phyloP scores from a whole-genome alignment of 2,113 vertebrate species.

The Dicerorhinus sumatrensis region DNA sequence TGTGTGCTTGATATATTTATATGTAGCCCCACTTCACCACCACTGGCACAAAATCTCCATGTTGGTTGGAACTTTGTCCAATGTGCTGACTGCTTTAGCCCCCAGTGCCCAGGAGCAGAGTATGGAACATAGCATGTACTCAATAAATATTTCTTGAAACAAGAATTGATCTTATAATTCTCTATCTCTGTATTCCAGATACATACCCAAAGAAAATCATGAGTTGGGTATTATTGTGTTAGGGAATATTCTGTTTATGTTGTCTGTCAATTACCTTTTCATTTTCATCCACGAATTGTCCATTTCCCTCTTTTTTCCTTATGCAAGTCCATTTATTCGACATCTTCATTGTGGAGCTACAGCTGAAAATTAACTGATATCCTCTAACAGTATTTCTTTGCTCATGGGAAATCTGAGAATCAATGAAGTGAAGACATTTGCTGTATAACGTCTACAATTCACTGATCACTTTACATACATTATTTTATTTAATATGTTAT shows the following conservation, averaged over 20 bases:
- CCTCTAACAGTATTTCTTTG: not conserved
- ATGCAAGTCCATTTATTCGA: not conserved
- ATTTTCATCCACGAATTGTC: not conserved
- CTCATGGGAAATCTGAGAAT: constrained; percentile 33
- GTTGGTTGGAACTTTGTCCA: not conserved
- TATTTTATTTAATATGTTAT: constrained; percentile 41
- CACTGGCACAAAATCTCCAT: not conserved
- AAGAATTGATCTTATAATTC: not conserved
- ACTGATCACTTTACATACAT: not conserved
- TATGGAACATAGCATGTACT: not conserved
- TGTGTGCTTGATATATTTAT: not conserved
- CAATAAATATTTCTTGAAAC: not conserved
- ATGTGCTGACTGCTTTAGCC: not conserved
- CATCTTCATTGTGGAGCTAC: not conserved
- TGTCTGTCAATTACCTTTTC: not conserved
- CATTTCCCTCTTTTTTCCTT: not conserved
- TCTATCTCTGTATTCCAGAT: not conserved
- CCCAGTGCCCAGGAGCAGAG: not conserved
- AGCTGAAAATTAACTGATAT: constrained; percentile 49
- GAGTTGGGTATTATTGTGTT: not conserved
- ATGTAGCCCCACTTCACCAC: not conserved
- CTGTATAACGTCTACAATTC: not conserved
- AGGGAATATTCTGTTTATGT: not conserved
- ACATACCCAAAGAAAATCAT: not conserved
- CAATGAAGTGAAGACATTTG: constrained; percentile 1